A percentile compares a stretch with the other conserved stretches of the same genome.
phyloP scores from a whole-genome alignment of 2,797 vertebrate species.

The Xenopus petersii region DNA sequence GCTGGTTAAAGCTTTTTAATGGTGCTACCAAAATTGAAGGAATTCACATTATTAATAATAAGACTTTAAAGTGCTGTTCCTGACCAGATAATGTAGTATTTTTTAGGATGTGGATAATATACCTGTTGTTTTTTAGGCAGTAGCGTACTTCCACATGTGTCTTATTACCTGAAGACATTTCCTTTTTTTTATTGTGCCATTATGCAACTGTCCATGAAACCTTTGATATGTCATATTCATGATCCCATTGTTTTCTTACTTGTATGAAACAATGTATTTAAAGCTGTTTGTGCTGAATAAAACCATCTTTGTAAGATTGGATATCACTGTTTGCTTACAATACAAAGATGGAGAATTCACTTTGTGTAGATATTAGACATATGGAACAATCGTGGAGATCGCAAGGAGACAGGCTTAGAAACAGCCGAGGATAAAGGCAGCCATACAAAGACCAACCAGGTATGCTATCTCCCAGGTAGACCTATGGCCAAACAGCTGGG shows the following conservation, averaged over 20 bases:
- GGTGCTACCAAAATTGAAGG: slow-evolving; percentile 79
- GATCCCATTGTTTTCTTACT: slow-evolving; percentile 68
- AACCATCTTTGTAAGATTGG: slow-evolving; percentile 69
- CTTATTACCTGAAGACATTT: slow-evolving; percentile 64
- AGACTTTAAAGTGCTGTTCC: slow-evolving; percentile 55
- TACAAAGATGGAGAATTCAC: not conserved
- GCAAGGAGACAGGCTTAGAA: too few relatives aligned
- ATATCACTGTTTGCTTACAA: slow-evolving; percentile 45
- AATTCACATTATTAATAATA: slow-evolving; percentile 61
- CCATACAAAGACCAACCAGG: too few relatives aligned
- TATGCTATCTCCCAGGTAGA: too few relatives aligned
- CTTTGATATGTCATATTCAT: slow-evolving; percentile 73
- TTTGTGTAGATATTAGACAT: too few relatives aligned
- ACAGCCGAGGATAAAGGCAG: too few relatives aligned
- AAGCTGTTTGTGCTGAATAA: slow-evolving; percentile 77
- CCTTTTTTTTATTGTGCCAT: slow-evolving; percentile 72
- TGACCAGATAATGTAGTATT: slow-evolving; percentile 71
- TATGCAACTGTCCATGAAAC: slow-evolving; percentile 66
- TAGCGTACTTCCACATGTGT: slow-evolving; percentile 70
- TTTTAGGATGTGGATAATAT: slow-evolving; percentile 67
- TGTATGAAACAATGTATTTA: slow-evolving; percentile 76
- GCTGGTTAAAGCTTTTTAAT: slow-evolving; percentile 71
- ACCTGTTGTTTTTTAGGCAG: slow-evolving; percentile 66
- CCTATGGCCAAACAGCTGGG: too few relatives aligned
- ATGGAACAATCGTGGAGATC: too few relatives aligned